Evolutionary conservation across 1,140 invertebrate species (phyloP), one percentile per base, ranked within the genome.

Genomic region (Spodoptera frugiperda): DNA sequence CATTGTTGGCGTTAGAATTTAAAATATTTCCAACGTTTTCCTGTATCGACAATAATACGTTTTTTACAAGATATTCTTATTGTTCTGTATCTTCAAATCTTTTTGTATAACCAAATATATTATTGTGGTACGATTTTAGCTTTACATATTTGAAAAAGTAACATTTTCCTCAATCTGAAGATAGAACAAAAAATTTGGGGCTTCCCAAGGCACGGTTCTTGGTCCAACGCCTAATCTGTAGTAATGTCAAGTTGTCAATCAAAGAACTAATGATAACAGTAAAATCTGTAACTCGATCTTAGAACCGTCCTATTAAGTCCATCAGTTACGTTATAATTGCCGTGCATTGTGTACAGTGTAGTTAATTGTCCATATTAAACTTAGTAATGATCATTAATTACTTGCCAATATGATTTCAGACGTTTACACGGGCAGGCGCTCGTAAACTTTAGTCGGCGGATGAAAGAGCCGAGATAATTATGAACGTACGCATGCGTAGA

Each of bases 401-500:
- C 88, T 84, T 82, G 81, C 77, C 83, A 84, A 87, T 92, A 92
- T 91, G 89, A 91, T 87, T 87, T 83, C 86, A 87, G 90, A 91
- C 90, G 87, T 91, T 91, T 91, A 93, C 90, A 92, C 82, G 84
- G 72, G 55, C 85, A 75, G 85, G 81, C 87, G 87, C 82, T 83
- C 91, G 87, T 91, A 91, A 91, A 89, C 79, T 87, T 83, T 54
- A 72, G 88, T 88, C 91, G 92, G 91, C 89, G 87, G 85, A 93
- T 93, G 91, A 93, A 93, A 93, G 92, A 86, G 88, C 85, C 75
- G 78, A 86, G 89, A 90, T 93, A 93, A 93, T 93, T 93, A 93
- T 92, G 90, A 90, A 86, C 86, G 87, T 87, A 90, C 86, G 87
- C 89, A 89, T 92, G 84, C 92, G 90, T 92, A 92, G 91, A 93